phyloP scores from a whole-genome alignment of 2,113 vertebrate species.

The Xiphophorus couchianus region DNA sequence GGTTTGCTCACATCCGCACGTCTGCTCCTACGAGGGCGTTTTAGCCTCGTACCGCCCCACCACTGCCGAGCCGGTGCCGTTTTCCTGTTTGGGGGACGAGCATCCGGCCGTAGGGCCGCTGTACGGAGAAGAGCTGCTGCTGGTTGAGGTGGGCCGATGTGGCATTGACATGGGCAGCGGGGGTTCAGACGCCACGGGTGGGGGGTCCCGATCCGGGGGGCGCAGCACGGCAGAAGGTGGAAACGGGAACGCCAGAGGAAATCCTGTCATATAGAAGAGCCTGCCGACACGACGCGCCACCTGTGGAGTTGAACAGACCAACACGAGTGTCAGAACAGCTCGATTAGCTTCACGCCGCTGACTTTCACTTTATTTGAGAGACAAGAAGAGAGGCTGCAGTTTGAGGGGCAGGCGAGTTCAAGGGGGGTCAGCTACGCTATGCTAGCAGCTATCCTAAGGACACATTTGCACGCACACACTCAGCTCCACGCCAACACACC shows the following conservation, averaged over 20 bases:
- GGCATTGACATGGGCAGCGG: conserved; percentile 54
- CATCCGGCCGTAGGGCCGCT: conserved; percentile 73
- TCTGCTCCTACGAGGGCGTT: conserved; percentile 81
- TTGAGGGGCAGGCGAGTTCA: conserved; percentile 62
- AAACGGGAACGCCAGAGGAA: conserved; percentile 91
- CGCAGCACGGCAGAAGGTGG: conserved; percentile 83
- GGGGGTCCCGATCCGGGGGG: conserved; percentile 77
- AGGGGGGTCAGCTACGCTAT: conserved; percentile 50
- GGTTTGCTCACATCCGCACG: conserved; percentile 8
- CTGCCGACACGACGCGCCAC: conserved; percentile 91
- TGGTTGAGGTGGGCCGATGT: conserved; percentile 83
- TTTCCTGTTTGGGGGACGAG: conserved; percentile 90
- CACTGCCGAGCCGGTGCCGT: conserved; percentile 77
- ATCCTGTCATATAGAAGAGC: conserved; percentile 94
- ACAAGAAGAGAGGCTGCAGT: conserved; percentile 52
- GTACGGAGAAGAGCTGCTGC: conserved; percentile 85
- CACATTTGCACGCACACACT: conserved; percentile 38
- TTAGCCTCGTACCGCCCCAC: conserved; percentile 81
- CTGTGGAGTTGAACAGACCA: conserved; percentile 69
- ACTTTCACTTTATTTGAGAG: conserved; percentile 19
- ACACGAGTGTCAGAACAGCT: conserved; percentile 47
- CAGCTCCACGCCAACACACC: conserved; percentile 17
- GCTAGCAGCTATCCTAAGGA: conserved; percentile 42
- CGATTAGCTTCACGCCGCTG: not conserved
- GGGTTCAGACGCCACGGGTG: conserved; percentile 68